Base-by-base conservation (phyloP, 2,113 vertebrate species). In the Elanus axillaris region DNA sequence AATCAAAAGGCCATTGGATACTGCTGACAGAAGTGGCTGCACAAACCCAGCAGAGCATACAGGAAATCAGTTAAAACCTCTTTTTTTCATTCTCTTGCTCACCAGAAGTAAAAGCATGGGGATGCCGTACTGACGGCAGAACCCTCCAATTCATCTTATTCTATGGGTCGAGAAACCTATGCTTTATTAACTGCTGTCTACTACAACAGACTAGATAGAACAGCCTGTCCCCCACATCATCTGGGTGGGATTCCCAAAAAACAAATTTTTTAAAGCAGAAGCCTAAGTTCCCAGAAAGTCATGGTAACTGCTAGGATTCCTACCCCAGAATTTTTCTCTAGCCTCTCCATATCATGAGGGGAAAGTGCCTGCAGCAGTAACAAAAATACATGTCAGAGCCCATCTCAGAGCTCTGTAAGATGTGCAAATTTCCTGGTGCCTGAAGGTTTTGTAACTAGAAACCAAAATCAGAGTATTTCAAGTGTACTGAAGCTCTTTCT, bases 351-450 rank as follows among this genome's bases (percentile, higher is more conserved):
- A 87, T 40, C 36, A 40, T 25, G 42, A 94, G 86, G 91, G 66
- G 64, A 94, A 94, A 95, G n/a, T 38, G 95, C 94, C 96, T 94
- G 83, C 93, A 97, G 97, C 94, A 84, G n/a, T 29, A 87, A 78
- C 66, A 91, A 31, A 85, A 53, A 22, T 73, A 75, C 94, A 69
- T 88, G 97, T 97, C 84, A 85, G 84, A 95, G 94, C 95, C 63
- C 77, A 97, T 96, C 89, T 82, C 77, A 53, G 47, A 94, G 88
- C 74, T 82, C 74, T 86, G 69, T 64, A 95, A 97, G 80, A 95
- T 85, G 80, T 95, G 87, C 62, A 95, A 76, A 95, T 96, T 95
- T 91, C 91, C 86, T 64, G 69, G 19, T 86, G 95, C 95, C 96
- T 96, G 91, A 87, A 96, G 93, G 84, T 96, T 95, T 91, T 62